Base-by-base conservation (phyloP, 2,797 vertebrate genomes). In the Tachyglossus aculeatus region DNA sequence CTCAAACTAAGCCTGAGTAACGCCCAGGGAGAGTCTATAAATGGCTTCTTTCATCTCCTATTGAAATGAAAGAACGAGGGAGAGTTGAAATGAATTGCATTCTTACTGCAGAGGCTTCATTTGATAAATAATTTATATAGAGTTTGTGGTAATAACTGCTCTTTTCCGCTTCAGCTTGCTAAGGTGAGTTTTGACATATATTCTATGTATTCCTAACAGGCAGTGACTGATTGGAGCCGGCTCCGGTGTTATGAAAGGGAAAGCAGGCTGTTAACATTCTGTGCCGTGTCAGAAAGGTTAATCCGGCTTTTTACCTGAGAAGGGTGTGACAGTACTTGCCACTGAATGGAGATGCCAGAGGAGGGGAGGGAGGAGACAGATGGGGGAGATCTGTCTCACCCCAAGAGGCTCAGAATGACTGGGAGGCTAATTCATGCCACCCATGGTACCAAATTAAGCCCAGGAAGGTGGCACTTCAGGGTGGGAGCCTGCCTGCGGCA, bases 121-220 rank as follows among this genome's bases (percentile, higher is more conserved):
- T 92, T 91, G 90, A 92, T 93, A 92, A 92, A 93, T 93, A 91
- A 93, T 91, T 82, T 79, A 90, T 88, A 79, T 7, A 57, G 85
- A 87, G 86, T 92, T 90, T 86, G 86, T 82, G 76, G 83, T 82
- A 76, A 87, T 88, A 89, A 90, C 77, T 1, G 45, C 64, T 88
- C 83, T 82, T 86, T 83, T 71, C 85, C 0, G 0, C 78, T 60
- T 80, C 72, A 38, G 74, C 71, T 63, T 67, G 73, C 79, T 2
- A 1, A 32, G 85, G 55, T 68, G 68, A 67, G 39, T 77, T 87
- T 86, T 90, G 89, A 89, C 89, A 90, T 74, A 58, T 37, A 76
- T 47, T 67, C 67, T 82, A 56, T 48, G 25, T 69, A 56, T 86
- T 86, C 78, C 70, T 86, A 79, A 69, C 68, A 79, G 80, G 69